phyloP scores from a whole-genome alignment of 2,797 vertebrate species.

The Coracias cyanogaster region DNA sequence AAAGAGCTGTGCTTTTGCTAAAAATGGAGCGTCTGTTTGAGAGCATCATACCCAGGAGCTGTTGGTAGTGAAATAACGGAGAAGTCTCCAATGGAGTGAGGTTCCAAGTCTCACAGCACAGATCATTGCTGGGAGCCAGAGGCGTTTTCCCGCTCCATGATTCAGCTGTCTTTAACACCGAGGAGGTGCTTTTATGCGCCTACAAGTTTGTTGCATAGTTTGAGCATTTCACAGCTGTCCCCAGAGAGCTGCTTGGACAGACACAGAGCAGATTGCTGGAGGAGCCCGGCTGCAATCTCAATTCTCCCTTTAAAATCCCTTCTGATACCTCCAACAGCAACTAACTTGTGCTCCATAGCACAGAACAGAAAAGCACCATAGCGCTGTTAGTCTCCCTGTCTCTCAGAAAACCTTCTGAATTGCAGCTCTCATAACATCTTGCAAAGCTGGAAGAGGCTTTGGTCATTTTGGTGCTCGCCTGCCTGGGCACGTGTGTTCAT shows the following conservation, averaged over 20 bases:
- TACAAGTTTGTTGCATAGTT: rapidly evolving
- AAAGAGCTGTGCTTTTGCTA: neutral
- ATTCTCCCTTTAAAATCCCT: neutral
- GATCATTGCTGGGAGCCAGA: neutral
- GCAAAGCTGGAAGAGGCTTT: neutral
- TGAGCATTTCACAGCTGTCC: neutral
- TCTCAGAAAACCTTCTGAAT: neutral
- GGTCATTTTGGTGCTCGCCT: neutral
- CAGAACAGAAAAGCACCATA: neutral
- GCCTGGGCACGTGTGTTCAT: neutral
- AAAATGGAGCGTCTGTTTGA: neutral
- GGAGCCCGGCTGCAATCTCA: neutral
- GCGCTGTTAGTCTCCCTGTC: neutral
- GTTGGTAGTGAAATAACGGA: neutral
- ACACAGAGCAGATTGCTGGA: neutral
- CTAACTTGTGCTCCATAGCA: neutral
- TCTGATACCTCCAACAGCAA: neutral
- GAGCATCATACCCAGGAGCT: neutral
- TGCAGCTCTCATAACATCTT: neutral
- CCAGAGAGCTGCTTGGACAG: neutral
- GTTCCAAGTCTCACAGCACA: neutral
- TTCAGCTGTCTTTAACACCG: neutral
- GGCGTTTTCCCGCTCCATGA: neutral
- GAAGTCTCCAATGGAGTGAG: neutral
- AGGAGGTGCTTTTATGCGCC: rapidly evolving